Conservation (phyloP, 2,113 vertebrate species). For the Labeo catla region DNA sequence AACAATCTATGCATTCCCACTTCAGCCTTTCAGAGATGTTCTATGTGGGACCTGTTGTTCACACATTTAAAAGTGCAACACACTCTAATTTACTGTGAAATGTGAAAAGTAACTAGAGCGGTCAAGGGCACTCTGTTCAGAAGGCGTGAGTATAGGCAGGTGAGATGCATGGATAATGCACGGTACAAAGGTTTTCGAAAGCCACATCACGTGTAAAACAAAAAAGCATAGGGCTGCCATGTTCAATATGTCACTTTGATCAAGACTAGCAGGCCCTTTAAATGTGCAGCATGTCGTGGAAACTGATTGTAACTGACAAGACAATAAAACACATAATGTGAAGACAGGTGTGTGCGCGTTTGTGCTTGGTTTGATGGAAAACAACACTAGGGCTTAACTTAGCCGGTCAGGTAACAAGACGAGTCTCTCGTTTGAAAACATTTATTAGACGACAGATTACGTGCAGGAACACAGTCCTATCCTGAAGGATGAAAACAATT, state of each 20-base stretch:
- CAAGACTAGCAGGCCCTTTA: conserved; percentile 6
- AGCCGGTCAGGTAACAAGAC: background rate
- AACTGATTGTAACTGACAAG: conserved; percentile 39
- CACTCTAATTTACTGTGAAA: conserved; percentile 26
- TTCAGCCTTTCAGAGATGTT: conserved; percentile 25
- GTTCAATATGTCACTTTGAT: conserved; percentile 14
- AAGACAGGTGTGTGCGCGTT: conserved; percentile 17
- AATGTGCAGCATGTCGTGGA: background rate
- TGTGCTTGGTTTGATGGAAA: conserved; percentile 16
- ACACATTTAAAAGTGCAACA: conserved; percentile 26
- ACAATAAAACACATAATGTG: conserved; percentile 24
- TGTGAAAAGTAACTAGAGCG: conserved; percentile 16
- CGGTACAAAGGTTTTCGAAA: conserved; percentile 1
- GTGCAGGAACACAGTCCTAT: background rate
- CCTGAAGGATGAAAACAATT: conserved; percentile 29
- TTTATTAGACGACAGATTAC: conserved; percentile 3
- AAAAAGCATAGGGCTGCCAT: conserved; percentile 1
- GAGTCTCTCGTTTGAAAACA: background rate
- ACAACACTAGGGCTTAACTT: conserved; percentile 11
- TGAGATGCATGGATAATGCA: background rate
- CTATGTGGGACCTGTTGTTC: conserved; percentile 18
- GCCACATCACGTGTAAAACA: background rate
- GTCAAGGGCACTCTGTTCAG: background rate
- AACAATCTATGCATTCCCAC: background rate
- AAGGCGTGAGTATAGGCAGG: background rate